Conservation (phyloP, 2,113 vertebrate species). For the Mesoclemmys tuberculata region DNA sequence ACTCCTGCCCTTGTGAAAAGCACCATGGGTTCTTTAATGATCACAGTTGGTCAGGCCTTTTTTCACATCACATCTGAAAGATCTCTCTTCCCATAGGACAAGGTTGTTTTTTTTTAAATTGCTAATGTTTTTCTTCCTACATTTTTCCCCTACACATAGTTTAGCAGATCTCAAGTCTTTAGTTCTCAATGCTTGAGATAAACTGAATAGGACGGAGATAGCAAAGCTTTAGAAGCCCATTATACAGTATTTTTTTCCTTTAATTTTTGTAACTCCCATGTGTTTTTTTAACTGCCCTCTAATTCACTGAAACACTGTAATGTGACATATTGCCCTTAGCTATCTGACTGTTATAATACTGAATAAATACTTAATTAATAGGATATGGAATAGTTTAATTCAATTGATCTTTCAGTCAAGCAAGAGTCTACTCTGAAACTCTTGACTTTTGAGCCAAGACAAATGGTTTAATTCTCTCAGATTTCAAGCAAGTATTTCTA, state of each 20-base stretch:
- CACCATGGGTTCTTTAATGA: background rate
- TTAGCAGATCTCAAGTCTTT: background rate
- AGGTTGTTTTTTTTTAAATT: background rate
- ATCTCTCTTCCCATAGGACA: background rate
- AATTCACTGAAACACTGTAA: background rate
- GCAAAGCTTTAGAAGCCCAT: background rate
- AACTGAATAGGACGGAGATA: background rate
- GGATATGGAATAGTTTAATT: background rate
- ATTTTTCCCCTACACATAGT: background rate
- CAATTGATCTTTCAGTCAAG: background rate
- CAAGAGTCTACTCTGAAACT: background rate
- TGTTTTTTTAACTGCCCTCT: background rate
- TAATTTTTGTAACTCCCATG: background rate
- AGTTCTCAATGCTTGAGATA: background rate
- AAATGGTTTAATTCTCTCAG: background rate
- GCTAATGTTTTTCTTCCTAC: background rate
- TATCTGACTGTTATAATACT: background rate
- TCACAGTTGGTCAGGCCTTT: background rate
- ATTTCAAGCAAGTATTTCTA: background rate
- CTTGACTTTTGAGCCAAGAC: background rate
- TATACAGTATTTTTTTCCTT: background rate
- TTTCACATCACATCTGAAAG: slow-evolving; percentile 9
- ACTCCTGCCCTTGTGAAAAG: background rate
- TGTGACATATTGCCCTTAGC: background rate
- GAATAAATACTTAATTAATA: background rate